Evolutionary conservation across 2,113 vertebrate species (phyloP).

Genomic region (Protobothrops mucrosquamatus): DNA sequence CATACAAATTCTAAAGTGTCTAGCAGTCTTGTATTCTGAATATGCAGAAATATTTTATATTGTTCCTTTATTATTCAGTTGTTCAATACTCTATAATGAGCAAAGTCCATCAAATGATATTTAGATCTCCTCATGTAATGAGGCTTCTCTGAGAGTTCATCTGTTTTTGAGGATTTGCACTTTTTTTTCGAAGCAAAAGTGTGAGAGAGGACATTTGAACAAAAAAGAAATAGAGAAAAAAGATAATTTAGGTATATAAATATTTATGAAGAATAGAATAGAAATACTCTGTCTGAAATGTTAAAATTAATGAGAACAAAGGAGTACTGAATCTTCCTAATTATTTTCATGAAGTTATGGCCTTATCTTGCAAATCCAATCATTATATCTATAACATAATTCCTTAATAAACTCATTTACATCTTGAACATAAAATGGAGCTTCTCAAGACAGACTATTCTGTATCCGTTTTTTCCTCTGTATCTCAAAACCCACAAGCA

Average conservation of each 20-base stretch:
- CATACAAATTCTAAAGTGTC: not conserved
- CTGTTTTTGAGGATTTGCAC: not conserved
- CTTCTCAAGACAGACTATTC: not conserved
- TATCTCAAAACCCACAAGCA: not conserved
- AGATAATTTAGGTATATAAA: not conserved
- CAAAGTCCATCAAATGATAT: not conserved
- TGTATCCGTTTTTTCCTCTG: accelerated
- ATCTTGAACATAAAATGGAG: not conserved
- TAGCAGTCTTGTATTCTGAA: not conserved
- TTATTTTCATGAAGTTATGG: not conserved
- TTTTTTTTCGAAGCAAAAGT: not conserved
- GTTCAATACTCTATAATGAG: not conserved
- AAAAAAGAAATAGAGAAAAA: not conserved
- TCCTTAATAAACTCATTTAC: not conserved
- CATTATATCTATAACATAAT: accelerated
- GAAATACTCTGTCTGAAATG: not conserved
- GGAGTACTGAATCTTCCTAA: not conserved
- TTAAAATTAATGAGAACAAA: not conserved
- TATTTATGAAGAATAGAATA: not conserved
- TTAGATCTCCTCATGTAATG: accelerated
- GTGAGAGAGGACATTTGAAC: not conserved
- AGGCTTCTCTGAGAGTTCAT: not conserved
- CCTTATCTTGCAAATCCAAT: not conserved
- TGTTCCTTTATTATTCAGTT: not conserved
- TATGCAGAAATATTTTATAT: not conserved